These are phyloP conservation scores for Elaphurus davidianus DNA, from an alignment of 2,113 vertebrate species.

Conservation along the genomic window DNA sequence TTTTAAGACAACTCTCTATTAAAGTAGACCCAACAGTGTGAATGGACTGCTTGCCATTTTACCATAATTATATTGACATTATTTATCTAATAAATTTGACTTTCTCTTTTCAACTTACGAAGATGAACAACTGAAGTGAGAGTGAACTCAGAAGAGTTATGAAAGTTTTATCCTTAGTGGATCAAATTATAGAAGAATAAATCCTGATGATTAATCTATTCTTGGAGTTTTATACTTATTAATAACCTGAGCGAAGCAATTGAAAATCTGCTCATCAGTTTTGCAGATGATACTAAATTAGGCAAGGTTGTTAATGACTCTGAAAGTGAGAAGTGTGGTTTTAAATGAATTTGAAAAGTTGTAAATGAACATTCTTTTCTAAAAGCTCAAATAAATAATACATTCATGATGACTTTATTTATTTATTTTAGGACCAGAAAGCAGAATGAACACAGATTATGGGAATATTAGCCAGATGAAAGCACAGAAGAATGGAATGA, in stretches of 20 bases:
- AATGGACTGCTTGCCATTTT: neutral
- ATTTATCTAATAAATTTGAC: neutral
- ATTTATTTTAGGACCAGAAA: neutral
- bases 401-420: neutral
- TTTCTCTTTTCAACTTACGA: neutral
- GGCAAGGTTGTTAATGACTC: constrained; percentile 30
- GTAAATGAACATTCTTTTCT: neutral
- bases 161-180: neutral
- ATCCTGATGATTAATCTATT: neutral
- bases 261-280: constrained; percentile 25
- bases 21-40: neutral
- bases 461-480: neutral
- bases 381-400: constrained; percentile 32
- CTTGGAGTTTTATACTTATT: neutral
- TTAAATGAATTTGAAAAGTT: constrained; percentile 55
- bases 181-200: neutral
- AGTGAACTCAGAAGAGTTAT: neutral
- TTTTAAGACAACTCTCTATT: neutral
- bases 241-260: constrained; percentile 37
- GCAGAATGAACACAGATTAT: neutral
- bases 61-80: neutral
- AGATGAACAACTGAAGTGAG: neutral
- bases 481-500: neutral
- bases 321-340: constrained; percentile 13
- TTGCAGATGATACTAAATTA: constrained; percentile 24